Percentiles rank a stretch among this genome's conserved stretches.
Conservation (phyloP, 2,888 invertebrate species). For the Melitaea athalia region DNA sequence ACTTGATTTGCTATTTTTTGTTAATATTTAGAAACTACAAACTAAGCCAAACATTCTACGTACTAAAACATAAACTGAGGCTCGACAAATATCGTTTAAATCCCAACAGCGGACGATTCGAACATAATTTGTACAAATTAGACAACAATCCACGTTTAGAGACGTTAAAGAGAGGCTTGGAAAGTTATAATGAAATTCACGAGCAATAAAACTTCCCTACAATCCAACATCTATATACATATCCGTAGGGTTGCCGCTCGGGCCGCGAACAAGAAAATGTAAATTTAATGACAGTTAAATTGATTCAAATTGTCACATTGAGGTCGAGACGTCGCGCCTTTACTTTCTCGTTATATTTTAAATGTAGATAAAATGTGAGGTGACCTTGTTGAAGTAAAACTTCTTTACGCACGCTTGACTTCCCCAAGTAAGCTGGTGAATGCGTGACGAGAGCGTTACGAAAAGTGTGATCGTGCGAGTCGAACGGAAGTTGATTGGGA, state of each 20-base stretch:
- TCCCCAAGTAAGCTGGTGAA: too few relatives aligned
- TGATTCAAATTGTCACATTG: constrained; percentile 33
- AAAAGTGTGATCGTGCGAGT: too few relatives aligned
- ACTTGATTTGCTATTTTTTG: too few relatives aligned
- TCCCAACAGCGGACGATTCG: constrained; percentile 26
- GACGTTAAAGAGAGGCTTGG: constrained; percentile 68
- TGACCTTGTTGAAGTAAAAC: too few relatives aligned
- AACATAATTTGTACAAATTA: constrained; percentile 75
- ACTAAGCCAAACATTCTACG: background rate
- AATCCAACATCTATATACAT: constrained; percentile 78
- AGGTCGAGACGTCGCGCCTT: constrained; percentile 33
- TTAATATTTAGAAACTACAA: background rate
- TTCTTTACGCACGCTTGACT: too few relatives aligned
- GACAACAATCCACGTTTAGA: constrained; percentile 78
- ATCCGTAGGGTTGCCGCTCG: constrained; percentile 59
- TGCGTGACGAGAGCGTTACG: too few relatives aligned
- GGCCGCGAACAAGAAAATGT: constrained; percentile 36
- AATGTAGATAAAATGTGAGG: background rate
- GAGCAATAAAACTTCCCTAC: constrained; percentile 81
- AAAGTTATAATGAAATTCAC: constrained; percentile 82
- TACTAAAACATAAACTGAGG: background rate
- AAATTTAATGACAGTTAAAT: constrained; percentile 39
- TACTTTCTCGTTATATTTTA: background rate
- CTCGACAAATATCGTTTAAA: constrained; percentile 1
- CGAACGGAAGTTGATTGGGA: too few relatives aligned